Percentiles rank a stretch among this genome's conserved stretches.
phyloP scores from a whole-genome alignment of 1,140 invertebrate genomes.

The Brachionus koreanus region DNA sequence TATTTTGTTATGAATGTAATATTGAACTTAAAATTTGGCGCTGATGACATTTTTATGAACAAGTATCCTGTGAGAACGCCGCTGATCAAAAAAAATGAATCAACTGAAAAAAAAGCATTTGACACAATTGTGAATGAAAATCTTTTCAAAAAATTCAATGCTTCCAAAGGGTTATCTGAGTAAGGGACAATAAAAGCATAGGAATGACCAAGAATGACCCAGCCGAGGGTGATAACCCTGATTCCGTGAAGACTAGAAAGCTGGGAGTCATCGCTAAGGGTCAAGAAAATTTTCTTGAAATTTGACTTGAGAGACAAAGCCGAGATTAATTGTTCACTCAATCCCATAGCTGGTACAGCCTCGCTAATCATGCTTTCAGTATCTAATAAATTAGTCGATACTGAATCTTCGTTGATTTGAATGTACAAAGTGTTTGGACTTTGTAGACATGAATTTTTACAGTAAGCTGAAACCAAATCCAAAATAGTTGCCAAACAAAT shows the following conservation, averaged over 20 bases:
- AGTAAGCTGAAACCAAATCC: neutral
- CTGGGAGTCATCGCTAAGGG: neutral
- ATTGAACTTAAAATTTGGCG: slow-evolving; percentile 1
- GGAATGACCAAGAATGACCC: slow-evolving; percentile 19
- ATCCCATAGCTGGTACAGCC: neutral
- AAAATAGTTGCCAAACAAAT: neutral
- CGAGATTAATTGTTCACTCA: neutral
- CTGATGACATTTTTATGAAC: neutral
- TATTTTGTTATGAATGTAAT: neutral
- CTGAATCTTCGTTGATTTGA: neutral
- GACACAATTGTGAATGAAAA: slow-evolving; percentile 32
- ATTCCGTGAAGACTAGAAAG: neutral
- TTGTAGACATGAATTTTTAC: neutral
- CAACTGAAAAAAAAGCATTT: slow-evolving; percentile 37
- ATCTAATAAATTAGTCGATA: neutral
- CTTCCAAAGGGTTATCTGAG: slow-evolving; percentile 2
- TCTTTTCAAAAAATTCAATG: neutral
- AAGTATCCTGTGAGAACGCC: slow-evolving; percentile 6
- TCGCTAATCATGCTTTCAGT: neutral
- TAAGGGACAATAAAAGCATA: neutral
- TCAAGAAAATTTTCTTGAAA: slow-evolving; percentile 14
- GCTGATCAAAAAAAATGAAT: slow-evolving; percentile 32
- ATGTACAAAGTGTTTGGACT: neutral
- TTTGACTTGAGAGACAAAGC: neutral
- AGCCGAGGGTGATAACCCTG: neutral